Base-by-base conservation (phyloP, 1,140 invertebrate genomes). In the Hylaeus volcanicus region DNA sequence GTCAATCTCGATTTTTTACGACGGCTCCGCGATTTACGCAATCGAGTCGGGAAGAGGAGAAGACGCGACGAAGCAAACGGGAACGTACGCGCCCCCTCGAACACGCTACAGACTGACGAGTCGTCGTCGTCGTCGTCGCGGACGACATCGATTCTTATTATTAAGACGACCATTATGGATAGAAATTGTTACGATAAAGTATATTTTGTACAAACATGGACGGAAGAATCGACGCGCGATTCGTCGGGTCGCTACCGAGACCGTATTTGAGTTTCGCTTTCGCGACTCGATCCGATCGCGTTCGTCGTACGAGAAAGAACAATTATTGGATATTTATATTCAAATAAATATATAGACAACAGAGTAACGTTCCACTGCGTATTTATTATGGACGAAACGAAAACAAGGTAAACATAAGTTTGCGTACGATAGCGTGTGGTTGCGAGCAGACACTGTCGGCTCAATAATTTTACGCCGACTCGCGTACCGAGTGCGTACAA, bases 1-100 rank as follows among this genome's bases (percentile, higher is more conserved):
- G 87, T 92, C 90, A 89, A 89, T 88, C 71, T 88, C 86, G 88
- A 92, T 89, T 86, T 53, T 87, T 86, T 82, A 79, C 37, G 71
- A 66, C 66, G 82, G 56, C 48, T 60, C 43, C 74, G 66, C 70
- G 74, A 48, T 51, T 53, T 26, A 26, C 26, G 72, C 58, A 60
- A 15, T n/a, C 41, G 55, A 6, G 53, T 9, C n/a, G 9, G 12
- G 63, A 14, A 9, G 37, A 65, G 5, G 39, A 11, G 51, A 1
- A 8, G 51, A 51, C 6, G 6, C 6, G 51, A 51, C 51, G 51
- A 11, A 51, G 51, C 5, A 48, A 3, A 48, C 45, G 45, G 8
- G 45, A 48, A 48, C 45, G 8, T 26, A 26, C 26, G 45, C 8
- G 45, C 45, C 8, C 45, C 8, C 61, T 41, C 26, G 26, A 81